Conservation (phyloP, 2,888 invertebrate species). For the Catonia carolina region DNA sequence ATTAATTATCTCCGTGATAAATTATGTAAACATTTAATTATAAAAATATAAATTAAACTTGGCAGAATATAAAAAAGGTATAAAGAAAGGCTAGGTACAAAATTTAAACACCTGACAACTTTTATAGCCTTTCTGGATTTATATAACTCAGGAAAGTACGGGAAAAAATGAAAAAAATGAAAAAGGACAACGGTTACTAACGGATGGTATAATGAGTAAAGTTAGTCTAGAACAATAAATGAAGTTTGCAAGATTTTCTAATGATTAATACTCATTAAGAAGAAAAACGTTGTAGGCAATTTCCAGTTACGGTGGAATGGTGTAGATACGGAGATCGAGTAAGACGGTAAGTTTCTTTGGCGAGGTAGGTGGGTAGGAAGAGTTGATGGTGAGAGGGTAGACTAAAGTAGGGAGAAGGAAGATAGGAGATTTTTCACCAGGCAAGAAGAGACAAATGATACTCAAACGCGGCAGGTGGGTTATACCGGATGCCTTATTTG, state of each 20-base stretch:
- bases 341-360: neutral
- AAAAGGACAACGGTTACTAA: constrained; percentile 3
- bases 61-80: too few relatives aligned
- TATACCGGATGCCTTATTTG: neutral
- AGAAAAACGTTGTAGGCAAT: neutral
- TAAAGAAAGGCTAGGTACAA: too few relatives aligned
- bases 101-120: too few relatives aligned
- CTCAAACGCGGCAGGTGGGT: constrained; percentile 9
- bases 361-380: neutral
- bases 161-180: neutral
- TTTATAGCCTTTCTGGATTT: too few relatives aligned
- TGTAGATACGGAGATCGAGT: neutral
- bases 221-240: constrained; percentile 4
- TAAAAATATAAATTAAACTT: too few relatives aligned
- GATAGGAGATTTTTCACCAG: neutral
- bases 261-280: constrained; percentile 10
- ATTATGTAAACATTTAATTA: too few relatives aligned
- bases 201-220: constrained; percentile 6
- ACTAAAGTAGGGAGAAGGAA: neutral
- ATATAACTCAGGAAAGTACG: too few relatives aligned
- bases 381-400: neutral
- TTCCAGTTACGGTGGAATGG: neutral
- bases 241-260: constrained; percentile 9
- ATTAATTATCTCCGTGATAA: too few relatives aligned
- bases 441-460: constrained; percentile 10